These are phyloP conservation scores for Macrobrachium rosenbergii DNA, from an alignment of 1,140 invertebrate genomes.

Conservation along the genomic window DNA sequence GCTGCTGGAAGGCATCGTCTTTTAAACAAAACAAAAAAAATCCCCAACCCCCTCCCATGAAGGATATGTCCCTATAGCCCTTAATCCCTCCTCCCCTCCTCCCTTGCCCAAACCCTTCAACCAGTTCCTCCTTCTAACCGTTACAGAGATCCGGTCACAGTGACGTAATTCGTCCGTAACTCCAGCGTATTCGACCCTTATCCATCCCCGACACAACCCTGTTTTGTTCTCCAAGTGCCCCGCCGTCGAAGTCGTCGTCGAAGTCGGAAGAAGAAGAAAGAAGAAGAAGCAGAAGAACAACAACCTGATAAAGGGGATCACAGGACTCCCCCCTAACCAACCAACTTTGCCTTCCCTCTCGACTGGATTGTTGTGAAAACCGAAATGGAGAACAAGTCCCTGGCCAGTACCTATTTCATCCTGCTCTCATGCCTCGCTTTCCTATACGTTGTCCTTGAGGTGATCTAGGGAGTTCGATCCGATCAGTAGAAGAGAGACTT, in stretches of 20 bases:
- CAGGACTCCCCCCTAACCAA: constrained; percentile 18
- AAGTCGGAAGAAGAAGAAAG: too few relatives aligned
- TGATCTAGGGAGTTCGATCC: constrained; percentile 3
- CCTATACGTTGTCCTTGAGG: constrained; percentile 33
- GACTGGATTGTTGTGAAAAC: not conserved
- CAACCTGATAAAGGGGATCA: not conserved
- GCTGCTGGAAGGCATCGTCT: constrained; percentile 45
- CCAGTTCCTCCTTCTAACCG: not conserved
- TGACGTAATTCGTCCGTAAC: constrained; percentile 2
- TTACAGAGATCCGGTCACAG: not conserved
- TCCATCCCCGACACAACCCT: not conserved
- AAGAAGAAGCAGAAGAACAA: not conserved
- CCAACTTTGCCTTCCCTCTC: not conserved
- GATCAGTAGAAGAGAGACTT: not conserved
- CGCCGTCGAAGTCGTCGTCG: not conserved
- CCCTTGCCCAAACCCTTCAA: not conserved
- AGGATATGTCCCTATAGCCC: constrained; percentile 35
- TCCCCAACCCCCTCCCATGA: not conserved
- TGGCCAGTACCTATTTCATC: constrained; percentile 50
- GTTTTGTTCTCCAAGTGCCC: not conserved
- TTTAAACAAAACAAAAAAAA: too few relatives aligned
- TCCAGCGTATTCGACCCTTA: constrained; percentile 49
- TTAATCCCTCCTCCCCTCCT: not conserved
- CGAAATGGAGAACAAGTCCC: constrained; percentile 41
- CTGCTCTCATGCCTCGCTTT: constrained; percentile 42